phyloP scores from a whole-genome alignment of 2,113 vertebrate species.

The Gopherus evgoodei region DNA sequence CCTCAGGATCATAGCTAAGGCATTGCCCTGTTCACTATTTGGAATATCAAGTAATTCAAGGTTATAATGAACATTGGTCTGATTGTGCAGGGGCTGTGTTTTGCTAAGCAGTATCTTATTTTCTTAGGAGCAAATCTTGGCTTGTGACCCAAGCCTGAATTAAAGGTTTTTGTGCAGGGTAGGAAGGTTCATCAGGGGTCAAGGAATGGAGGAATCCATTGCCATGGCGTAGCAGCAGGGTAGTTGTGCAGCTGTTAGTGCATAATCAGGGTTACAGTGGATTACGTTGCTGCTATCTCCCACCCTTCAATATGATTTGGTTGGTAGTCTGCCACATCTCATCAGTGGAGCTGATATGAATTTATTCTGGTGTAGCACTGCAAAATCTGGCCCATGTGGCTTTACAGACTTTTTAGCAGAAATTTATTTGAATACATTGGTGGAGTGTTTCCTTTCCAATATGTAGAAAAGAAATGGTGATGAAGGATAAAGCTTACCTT shows the following conservation, averaged over 20 bases:
- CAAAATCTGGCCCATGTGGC: not conserved
- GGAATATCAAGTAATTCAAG: not conserved
- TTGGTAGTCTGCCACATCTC: fast-evolving
- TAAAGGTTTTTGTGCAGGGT: not conserved
- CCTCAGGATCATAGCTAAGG: not conserved
- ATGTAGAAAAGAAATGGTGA: not conserved
- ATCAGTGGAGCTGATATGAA: not conserved
- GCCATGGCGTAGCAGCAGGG: not conserved
- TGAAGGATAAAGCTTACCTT: not conserved
- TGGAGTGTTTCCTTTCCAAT: not conserved
- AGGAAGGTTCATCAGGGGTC: fast-evolving
- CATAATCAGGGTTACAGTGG: not conserved
- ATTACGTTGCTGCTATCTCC: not conserved
- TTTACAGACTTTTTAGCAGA: not conserved
- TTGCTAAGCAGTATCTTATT: not conserved
- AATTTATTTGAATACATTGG: not conserved
- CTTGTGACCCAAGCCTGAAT: not conserved
- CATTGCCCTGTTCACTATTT: not conserved
- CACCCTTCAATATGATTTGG: not conserved
- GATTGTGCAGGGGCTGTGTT: not conserved
- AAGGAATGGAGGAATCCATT: not conserved
- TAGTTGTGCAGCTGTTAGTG: not conserved
- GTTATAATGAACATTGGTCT: not conserved
- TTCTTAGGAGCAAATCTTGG: not conserved
- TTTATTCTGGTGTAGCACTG: not conserved